Evolutionary conservation across 1,140 invertebrate genomes (phyloP), one percentile per base, ranked within the genome.

Genomic region (Drosophila persimilis): DNA sequence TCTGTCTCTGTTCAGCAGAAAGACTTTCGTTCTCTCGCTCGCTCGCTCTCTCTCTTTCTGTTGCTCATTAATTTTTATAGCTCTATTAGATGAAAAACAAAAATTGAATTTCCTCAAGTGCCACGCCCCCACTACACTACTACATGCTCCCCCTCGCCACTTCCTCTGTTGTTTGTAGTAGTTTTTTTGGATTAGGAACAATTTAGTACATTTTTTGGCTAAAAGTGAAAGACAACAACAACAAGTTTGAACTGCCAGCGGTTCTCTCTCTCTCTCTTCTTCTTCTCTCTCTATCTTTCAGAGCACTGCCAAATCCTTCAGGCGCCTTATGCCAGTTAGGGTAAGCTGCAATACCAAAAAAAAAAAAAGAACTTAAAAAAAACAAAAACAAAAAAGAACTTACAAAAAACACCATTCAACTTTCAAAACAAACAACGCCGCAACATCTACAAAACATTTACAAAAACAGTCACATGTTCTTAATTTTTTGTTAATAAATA

Each of bases 301-400:
- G 89, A 76, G 75, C 74, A 81, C 83, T 83, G 74, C 78, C 71
- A 79, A 88, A 61, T 75, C 80, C 71, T 83, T 90, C 73, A 80
- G 81, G 84, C 80, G 85, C 69, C 67, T 90, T 71, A 86, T 90
- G 84, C 89, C 84, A 83, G 89, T 90, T 80, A 90, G 89, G 89
- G 89, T 90, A 90, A 90, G 89, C 77, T 78, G 83, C 73, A 86
- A 80, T 69, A 39, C 53, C 47, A 83, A 80, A 58, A 79, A 71
- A 6, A 22, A 45, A 60, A 60, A 45, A 77, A n/a, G n/a, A n/a
- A n/a, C n/a, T n/a, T n/a, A 6, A 22, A 45, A 60, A 60, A 45
- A 77, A 60, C 43, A 17, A 17, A 83, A 80, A 58, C 76, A 71
- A 6, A 22, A 45, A 60, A 60, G 48, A 77, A 60, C 60, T 29